Conservation (phyloP, 2,888 invertebrate genomes). For the Zaprionus lineosus region DNA sequence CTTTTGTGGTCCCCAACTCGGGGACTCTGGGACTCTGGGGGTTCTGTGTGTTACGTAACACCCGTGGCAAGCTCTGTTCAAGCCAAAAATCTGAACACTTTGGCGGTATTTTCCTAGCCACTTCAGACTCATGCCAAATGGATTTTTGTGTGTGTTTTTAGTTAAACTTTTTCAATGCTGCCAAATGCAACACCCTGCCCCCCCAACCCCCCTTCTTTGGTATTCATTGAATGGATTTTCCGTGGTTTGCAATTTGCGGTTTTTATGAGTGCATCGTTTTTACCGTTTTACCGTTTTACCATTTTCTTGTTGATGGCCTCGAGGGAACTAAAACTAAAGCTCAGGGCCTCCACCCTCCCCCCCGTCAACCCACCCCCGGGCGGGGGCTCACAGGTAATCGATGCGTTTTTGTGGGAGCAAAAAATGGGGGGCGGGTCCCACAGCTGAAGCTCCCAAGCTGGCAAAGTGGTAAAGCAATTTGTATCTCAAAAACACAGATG, state of each 20-base stretch:
- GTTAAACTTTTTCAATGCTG: constrained; percentile 27
- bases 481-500: constrained; percentile 4
- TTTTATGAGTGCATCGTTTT: constrained; percentile 11
- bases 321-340: background rate
- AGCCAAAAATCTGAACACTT: no score
- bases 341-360: background rate
- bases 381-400: constrained; percentile 42
- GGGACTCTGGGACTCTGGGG: no score
- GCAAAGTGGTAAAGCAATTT: constrained; percentile 21
- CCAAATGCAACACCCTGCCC: constrained; percentile 17
- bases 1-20: constrained; percentile 17
- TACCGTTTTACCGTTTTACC: background rate
- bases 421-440: constrained; percentile 8
- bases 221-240: constrained; percentile 47
- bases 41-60: no score
- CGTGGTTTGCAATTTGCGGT: constrained; percentile 55
- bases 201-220: background rate
- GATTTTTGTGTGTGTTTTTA: constrained; percentile 38
- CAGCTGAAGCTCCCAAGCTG: constrained; percentile 1
- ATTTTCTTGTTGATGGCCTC: no score
- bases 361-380: no score
- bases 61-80: no score
- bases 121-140: constrained; percentile 47
- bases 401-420: constrained; percentile 40
- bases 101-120: constrained; percentile 24